phyloP scores from a whole-genome alignment of 1,140 invertebrate genomes.

The Brachionus manjavacas region DNA sequence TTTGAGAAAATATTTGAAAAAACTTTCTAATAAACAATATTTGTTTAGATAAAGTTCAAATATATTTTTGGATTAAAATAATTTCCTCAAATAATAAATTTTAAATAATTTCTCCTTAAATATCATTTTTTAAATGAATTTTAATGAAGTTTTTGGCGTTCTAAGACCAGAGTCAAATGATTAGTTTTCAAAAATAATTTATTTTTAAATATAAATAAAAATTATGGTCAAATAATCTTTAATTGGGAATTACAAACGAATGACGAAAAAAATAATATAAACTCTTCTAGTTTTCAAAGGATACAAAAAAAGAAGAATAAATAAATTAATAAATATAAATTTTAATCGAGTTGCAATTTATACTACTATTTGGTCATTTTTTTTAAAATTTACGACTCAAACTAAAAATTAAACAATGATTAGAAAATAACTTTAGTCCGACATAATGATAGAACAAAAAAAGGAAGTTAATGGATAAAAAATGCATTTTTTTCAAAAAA shows the following conservation, averaged over 20 bases:
- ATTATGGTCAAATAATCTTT: not conserved
- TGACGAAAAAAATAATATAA: not conserved
- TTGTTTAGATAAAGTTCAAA: too few relatives aligned
- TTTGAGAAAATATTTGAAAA: too few relatives aligned
- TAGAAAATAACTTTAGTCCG: not conserved
- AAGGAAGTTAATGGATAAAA: not conserved
- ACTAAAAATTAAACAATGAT: not conserved
- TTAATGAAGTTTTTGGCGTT: too few relatives aligned
- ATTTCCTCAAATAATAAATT: too few relatives aligned
- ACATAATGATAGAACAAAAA: not conserved
- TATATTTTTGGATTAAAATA: too few relatives aligned
- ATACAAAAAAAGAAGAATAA: not conserved
- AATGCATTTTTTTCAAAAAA: constrained; percentile 9
- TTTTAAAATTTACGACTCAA: not conserved
- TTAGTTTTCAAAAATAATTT: not conserved
- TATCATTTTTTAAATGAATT: too few relatives aligned
- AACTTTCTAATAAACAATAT: too few relatives aligned
- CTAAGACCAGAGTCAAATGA: not conserved
- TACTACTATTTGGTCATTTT: not conserved
- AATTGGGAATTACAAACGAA: constrained; percentile 15
- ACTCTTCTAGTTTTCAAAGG: not conserved
- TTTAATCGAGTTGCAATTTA: not conserved
- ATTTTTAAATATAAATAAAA: not conserved
- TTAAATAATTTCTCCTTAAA: too few relatives aligned
- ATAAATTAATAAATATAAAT: not conserved